Percentiles rank a stretch among this genome's conserved stretches.
These are phyloP conservation scores for Heliconius hermathena DNA, from an alignment of 1,140 invertebrate genomes.

Conservation along the genomic window DNA sequence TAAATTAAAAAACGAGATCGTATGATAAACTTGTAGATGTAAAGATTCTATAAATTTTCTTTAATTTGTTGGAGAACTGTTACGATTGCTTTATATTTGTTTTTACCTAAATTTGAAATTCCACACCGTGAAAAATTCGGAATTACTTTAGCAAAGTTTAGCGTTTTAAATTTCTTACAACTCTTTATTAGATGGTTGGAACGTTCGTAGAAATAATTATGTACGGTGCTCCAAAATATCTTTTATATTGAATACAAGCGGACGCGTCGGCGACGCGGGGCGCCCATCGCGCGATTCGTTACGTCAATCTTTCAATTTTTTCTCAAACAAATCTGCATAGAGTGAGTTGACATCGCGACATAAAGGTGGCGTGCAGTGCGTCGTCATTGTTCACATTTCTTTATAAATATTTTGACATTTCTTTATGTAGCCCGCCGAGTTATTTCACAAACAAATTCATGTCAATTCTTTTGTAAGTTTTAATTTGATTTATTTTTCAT, in stretches of 20 bases:
- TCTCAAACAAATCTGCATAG: conserved; percentile 75
- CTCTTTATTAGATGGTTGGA: conserved; percentile 70
- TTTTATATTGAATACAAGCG: conserved; percentile 60
- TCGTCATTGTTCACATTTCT: conserved; percentile 71
- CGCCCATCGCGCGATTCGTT: conserved; percentile 73
- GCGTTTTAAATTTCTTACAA: conserved; percentile 61
- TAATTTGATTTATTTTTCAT: conserved; percentile 80
- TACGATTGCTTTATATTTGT: conserved; percentile 20
- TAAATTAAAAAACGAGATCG: not conserved
- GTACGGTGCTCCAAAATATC: conserved; percentile 72
- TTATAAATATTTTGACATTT: conserved; percentile 82
- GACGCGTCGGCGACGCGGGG: conserved; percentile 60
- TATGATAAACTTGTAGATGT: not conserved
- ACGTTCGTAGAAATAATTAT: conserved; percentile 77
- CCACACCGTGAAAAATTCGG: conserved; percentile 43
- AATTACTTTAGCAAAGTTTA: conserved; percentile 47
- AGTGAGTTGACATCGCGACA: conserved; percentile 73
- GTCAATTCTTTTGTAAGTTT: conserved; percentile 74
- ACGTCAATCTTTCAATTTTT: conserved; percentile 77
- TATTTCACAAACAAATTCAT: conserved; percentile 74
- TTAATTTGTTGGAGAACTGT: not conserved
- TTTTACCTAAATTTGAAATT: conserved; percentile 31
- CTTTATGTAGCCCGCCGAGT: conserved; percentile 69
- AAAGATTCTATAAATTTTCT: not conserved
- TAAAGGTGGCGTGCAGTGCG: conserved; percentile 70